Conservation (phyloP, 2,113 vertebrate species). For the human (Homo sapiens) region DNA sequence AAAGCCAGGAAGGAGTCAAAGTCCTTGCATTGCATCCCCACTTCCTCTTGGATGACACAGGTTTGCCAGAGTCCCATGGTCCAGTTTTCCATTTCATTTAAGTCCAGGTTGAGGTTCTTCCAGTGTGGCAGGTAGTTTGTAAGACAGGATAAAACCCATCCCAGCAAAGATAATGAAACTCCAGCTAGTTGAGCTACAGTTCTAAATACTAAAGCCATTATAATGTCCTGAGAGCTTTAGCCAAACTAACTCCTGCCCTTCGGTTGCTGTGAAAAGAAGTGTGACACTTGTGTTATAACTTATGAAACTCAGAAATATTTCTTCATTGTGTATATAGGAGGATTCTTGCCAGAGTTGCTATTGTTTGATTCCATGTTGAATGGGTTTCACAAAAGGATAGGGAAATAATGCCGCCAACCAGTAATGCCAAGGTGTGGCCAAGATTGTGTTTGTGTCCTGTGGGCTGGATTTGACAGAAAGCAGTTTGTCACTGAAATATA, state of each 20-base stretch:
- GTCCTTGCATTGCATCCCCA: constrained; percentile 86
- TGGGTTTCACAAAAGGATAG: constrained; percentile 41
- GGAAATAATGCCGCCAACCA: constrained; percentile 32
- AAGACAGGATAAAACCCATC: constrained; percentile 90
- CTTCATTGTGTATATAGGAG: constrained; percentile 60
- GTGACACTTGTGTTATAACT: constrained; percentile 46
- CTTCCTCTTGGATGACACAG: constrained; percentile 87
- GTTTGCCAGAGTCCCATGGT: constrained; percentile 89
- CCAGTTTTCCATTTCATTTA: constrained; percentile 91
- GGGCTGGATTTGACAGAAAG: constrained; percentile 20
- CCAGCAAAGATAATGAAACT: constrained; percentile 88
- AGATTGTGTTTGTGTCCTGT: not conserved
- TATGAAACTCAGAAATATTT: constrained; percentile 46
- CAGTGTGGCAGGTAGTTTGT: constrained; percentile 94
- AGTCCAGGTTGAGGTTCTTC: constrained; percentile 93
- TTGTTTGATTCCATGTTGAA: constrained; percentile 48
- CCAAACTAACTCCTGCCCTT: not conserved
- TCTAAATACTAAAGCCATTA: constrained; percentile 76
- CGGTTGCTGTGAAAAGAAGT: not conserved
- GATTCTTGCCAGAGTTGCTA: constrained; percentile 50
- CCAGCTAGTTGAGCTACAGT: constrained; percentile 71
- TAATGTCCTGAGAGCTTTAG: not conserved
- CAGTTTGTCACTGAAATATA: not conserved
- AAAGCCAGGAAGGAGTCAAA: constrained; percentile 89
- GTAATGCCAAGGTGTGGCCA: constrained; percentile 63